Percentiles rank a stretch among this genome's conserved stretches.
Evolutionary conservation across 2,888 invertebrate species (phyloP).

Genomic region (Temnothorax ravouxi): DNA sequence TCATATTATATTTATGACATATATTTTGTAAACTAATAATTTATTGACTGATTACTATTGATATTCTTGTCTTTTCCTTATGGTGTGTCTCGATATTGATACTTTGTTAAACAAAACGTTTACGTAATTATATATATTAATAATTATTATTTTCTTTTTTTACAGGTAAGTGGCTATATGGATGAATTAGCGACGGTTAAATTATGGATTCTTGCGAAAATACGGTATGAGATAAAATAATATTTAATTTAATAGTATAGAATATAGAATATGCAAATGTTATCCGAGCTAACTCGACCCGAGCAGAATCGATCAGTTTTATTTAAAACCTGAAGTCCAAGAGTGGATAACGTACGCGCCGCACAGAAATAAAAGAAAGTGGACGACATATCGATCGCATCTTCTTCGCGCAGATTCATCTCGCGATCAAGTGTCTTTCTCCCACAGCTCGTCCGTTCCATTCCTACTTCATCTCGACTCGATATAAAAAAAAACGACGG

Average conservation of each 20-base stretch:
- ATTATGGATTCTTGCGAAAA: not conserved
- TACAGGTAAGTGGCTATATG: constrained; percentile 36
- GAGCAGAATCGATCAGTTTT: not conserved
- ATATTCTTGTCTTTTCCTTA: not conserved
- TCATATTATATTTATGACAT: not conserved
- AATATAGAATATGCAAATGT: not conserved
- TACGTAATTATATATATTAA: not conserved
- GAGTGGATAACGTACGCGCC: not conserved
- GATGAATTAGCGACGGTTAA: not conserved
- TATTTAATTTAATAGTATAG: constrained; percentile 12
- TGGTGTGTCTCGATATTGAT: not conserved
- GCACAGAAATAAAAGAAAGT: constrained; percentile 4
- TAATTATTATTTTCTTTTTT: not conserved
- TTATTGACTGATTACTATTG: not conserved
- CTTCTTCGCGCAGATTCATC: constrained; percentile 65
- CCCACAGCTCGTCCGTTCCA: constrained; percentile 36
- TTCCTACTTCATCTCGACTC: not conserved
- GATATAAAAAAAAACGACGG: constrained; percentile 36
- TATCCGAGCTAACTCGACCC: not conserved
- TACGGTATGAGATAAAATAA: constrained; percentile 34
- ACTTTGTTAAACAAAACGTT: not conserved
- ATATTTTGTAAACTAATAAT: not conserved
- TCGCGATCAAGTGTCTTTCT: constrained; percentile 53
- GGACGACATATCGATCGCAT: constrained; percentile 62
- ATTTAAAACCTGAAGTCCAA: constrained; percentile 7